Evolutionary conservation across 2,888 invertebrate genomes (phyloP).

Genomic region (Tetragonula carbonaria): DNA sequence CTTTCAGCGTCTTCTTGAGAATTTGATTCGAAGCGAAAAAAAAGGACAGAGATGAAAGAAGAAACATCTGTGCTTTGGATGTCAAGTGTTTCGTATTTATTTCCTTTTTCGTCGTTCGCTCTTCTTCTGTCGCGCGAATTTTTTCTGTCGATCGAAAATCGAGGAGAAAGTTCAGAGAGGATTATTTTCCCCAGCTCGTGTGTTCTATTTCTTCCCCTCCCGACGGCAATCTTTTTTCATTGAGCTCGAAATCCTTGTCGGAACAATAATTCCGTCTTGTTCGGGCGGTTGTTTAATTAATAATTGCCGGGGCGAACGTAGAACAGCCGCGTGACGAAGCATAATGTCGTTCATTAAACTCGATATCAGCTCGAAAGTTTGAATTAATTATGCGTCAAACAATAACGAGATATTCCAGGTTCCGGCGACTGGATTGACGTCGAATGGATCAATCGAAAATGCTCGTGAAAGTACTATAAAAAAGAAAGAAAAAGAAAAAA

Average conservation of each 20-base stretch:
- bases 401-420: conserved; percentile 6
- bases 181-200: neutral
- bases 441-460: neutral
- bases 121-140: neutral
- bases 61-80: too few relatives aligned
- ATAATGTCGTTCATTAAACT: conserved; percentile 40
- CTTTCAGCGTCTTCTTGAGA: neutral
- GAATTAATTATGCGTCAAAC: conserved; percentile 34
- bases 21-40: neutral
- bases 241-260: neutral
- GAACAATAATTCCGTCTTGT: neutral
- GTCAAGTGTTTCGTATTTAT: too few relatives aligned
- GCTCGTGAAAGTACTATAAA: neutral
- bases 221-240: neutral
- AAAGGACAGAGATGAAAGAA: neutral
- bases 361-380: conserved; percentile 17
- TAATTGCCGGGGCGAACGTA: conserved; percentile 24
- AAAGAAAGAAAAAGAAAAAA: too few relatives aligned
- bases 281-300: conserved; percentile 36
- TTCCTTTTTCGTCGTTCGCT: neutral
- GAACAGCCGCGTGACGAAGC: conserved; percentile 14
- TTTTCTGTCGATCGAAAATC: neutral
- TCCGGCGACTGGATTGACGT: neutral
- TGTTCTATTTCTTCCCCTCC: too few relatives aligned
- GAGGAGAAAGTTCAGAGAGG: neutral